Conservation (phyloP, 1,140 invertebrate species). For the Physella acuta region DNA sequence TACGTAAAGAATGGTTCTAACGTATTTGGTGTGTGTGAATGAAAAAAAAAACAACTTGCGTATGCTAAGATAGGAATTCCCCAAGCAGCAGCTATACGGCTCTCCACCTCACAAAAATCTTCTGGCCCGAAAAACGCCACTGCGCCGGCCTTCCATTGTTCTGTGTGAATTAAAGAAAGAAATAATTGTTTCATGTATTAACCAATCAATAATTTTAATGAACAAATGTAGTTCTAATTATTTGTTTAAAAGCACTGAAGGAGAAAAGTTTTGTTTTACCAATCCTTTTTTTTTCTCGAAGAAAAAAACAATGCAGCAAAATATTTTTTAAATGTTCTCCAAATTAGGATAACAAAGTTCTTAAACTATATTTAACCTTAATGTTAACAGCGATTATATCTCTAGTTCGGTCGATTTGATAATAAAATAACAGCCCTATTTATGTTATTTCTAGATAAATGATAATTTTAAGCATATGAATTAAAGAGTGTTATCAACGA, state of each 20-base stretch:
- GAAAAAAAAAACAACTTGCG: constrained; percentile 69
- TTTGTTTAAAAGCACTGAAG: background rate
- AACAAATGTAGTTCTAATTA: background rate
- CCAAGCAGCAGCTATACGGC: constrained; percentile 86
- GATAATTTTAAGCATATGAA: too few species aligned
- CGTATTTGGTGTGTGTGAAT: background rate
- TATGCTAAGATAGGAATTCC: constrained; percentile 98
- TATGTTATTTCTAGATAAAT: too few species aligned
- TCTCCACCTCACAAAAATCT: constrained; percentile 88
- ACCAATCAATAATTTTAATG: background rate
- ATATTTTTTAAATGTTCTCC: too few species aligned
- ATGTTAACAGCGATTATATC: too few species aligned
- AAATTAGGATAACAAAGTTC: too few species aligned
- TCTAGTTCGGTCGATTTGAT: too few species aligned
- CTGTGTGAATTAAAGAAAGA: too few species aligned
- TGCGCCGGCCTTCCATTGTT: constrained; percentile 71
- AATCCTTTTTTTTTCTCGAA: background rate
- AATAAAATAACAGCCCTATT: too few species aligned
- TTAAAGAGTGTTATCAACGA: too few species aligned
- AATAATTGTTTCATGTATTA: background rate
- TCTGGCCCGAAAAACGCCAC: constrained; percentile 94
- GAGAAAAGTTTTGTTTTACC: background rate
- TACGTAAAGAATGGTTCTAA: too few species aligned
- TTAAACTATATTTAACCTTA: too few species aligned
- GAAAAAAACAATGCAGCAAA: too few species aligned